Base-by-base conservation (phyloP, 2,888 invertebrate species). In the Cremastinae sp. region DNA sequence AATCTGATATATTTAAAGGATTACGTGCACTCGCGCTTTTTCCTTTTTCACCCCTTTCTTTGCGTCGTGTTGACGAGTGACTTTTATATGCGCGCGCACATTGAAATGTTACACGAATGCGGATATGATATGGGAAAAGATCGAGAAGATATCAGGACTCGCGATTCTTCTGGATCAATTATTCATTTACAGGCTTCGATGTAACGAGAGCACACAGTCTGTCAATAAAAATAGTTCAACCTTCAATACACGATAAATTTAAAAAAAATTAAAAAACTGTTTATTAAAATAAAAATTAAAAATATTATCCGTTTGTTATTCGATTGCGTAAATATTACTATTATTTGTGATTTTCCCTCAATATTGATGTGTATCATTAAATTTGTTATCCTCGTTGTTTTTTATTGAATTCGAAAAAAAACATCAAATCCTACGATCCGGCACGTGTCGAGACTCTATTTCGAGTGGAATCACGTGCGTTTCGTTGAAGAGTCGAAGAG, bases 151-250 rank as follows among this genome's bases (percentile, higher is more conserved):
- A 74, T 72, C 70, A 59, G 56, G 61, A 74, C 74, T 79, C 74
- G 72, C 78, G 76, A 78, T 75, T 75, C 66, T 75, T 53, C 51
- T 49, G 73, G 71, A 83, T 84, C 83, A 84, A 87, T 88, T 84
- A 87, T 85, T 87, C 84, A 84, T 85, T 86, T 83, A 84, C 84
- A 78, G 83, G 74, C 75, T 73, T 61, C 78, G 75, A 82, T 83
- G 79, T 79, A 74, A 73, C 76, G 74, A 78, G 62, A 76, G 66
- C 59, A 43, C 65, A 64, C 47, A 7, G 53, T 41, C 5, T 28
- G 5, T 5, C 2, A 28, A 28, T 28, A 28, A 28, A 28, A 28
- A 28, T 28, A 28, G 5, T 28, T 28, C 28, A 28, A 5, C 2
- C 2, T 5, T 28, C 5, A 5, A 28, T 28, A 28, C 2, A 28